These are phyloP conservation scores for Sapajus apella DNA, from an alignment of 2,113 vertebrate genomes.

Conservation along the genomic window DNA sequence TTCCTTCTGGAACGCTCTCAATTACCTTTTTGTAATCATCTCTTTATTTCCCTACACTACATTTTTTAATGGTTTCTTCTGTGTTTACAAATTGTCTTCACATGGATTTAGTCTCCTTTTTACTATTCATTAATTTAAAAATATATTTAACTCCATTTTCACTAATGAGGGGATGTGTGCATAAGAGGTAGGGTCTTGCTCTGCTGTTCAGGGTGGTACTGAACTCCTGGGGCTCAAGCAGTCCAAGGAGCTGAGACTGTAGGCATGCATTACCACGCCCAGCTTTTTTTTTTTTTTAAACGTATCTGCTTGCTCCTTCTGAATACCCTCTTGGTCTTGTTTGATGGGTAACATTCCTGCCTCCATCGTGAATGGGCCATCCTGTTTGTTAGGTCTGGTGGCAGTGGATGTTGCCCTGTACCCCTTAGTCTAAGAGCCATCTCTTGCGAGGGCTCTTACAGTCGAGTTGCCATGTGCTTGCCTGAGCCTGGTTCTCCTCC, in stretches of 20 bases:
- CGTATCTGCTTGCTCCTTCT: background rate
- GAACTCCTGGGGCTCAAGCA: background rate
- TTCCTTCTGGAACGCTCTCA: background rate
- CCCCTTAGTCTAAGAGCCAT: background rate
- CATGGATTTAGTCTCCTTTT: background rate
- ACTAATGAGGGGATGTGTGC: background rate
- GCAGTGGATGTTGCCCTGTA: background rate
- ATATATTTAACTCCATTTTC: background rate
- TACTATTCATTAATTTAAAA: background rate
- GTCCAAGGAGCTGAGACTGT: background rate
- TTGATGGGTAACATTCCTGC: background rate
- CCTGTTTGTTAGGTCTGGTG: background rate
- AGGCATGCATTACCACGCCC: background rate
- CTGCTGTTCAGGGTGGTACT: background rate
- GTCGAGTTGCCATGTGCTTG: background rate
- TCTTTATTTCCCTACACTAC: background rate
- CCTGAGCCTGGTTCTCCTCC: background rate
- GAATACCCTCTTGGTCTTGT: background rate
- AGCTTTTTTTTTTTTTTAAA: background rate
- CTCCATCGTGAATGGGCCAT: background rate
- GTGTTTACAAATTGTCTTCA: background rate
- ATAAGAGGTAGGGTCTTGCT: background rate
- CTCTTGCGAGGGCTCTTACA: too few relatives aligned
- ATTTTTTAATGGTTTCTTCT: background rate
- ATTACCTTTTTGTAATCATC: background rate